These are phyloP conservation scores for Zapus hudsonius DNA, from an alignment of 2,113 vertebrate species.

Conservation along the genomic window DNA sequence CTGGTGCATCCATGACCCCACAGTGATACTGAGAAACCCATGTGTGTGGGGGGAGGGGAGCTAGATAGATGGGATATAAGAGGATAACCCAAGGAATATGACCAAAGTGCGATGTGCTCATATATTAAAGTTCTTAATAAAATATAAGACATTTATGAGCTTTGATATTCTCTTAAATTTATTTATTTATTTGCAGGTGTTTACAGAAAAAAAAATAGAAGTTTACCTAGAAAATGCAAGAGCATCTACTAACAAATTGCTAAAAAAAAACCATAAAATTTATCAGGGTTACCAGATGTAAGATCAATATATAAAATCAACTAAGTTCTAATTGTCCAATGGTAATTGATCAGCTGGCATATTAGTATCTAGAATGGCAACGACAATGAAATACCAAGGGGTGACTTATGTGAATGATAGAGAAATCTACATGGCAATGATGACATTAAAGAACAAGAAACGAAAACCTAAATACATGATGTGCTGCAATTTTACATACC, in stretches of 20 bases:
- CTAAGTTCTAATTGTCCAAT: background rate
- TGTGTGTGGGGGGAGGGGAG: too few species aligned
- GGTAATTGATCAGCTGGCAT: constrained; percentile 11
- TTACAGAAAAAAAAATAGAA: background rate
- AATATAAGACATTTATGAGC: too few species aligned
- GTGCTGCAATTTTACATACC: background rate
- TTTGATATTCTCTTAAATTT: too few species aligned
- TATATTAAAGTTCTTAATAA: too few species aligned
- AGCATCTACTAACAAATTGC: background rate
- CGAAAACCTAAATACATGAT: background rate
- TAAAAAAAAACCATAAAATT: background rate
- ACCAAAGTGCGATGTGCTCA: too few species aligned
- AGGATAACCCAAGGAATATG: too few species aligned
- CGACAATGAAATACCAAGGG: background rate
- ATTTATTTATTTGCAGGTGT: too few species aligned
- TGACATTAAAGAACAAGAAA: background rate
- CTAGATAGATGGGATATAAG: too few species aligned
- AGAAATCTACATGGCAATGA: background rate
- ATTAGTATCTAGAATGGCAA: constrained; percentile 11
- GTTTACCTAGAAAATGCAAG: background rate
- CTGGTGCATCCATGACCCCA: too few species aligned
- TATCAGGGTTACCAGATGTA: background rate
- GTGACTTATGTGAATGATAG: background rate
- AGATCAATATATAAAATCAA: constrained; percentile 21
- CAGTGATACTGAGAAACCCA: too few species aligned